A percentile compares a stretch with the other conserved stretches of the same genome.
Conservation (phyloP, 1,140 invertebrate genomes). For the Ceratosolen solmsi region DNA sequence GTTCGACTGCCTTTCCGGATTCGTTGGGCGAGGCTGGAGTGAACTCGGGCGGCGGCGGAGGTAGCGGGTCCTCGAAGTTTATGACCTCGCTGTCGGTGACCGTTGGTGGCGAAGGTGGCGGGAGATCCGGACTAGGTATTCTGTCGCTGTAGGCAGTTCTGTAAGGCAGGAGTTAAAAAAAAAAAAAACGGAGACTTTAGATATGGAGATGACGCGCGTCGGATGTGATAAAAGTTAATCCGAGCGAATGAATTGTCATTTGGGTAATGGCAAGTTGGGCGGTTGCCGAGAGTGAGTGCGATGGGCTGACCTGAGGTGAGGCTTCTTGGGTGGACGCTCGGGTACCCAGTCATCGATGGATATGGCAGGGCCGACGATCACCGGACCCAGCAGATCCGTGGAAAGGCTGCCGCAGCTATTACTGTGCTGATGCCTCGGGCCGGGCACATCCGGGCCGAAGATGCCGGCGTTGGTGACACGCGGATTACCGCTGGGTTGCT, state of each 20-base stretch:
- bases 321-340: constrained; percentile 83
- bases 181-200: too few relatives aligned
- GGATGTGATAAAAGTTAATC: too few relatives aligned
- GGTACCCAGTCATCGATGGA: constrained; percentile 82
- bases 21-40: constrained; percentile 52
- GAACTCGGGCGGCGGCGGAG: constrained; percentile 80
- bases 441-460: constrained; percentile 46
- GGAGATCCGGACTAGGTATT: constrained; percentile 81
- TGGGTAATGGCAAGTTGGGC: too few relatives aligned
- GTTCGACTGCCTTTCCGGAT: neutral
- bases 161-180: too few relatives aligned
- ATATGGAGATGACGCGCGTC: too few relatives aligned
- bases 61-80: constrained; percentile 80
- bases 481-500: neutral
- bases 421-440: constrained; percentile 75
- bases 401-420: constrained; percentile 78
- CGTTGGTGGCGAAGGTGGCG: constrained; percentile 80
- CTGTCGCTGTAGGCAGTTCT: constrained; percentile 67
- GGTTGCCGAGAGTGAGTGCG: neutral
- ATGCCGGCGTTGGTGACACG: neutral
- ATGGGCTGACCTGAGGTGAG: constrained; percentile 76
- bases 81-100: constrained; percentile 77
- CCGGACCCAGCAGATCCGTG: constrained; percentile 76
- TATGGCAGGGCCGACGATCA: constrained; percentile 79
- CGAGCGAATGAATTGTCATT: too few relatives aligned